Evolutionary conservation across 2,113 vertebrate species (phyloP).

Genomic region (Onychorhynchus coronatus): DNA sequence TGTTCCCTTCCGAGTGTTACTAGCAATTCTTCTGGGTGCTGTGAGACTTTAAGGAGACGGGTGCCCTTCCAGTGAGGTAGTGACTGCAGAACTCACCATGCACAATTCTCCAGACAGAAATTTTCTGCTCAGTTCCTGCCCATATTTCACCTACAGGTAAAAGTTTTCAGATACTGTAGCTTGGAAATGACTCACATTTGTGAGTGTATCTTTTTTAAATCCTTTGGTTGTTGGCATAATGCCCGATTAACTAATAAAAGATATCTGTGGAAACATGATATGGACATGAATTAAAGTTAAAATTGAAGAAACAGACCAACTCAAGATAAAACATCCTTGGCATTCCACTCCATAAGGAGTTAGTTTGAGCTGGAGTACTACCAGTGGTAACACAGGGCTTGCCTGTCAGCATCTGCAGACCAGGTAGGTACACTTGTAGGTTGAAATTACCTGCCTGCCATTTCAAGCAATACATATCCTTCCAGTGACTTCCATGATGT

Average conservation of each 20-base stretch:
- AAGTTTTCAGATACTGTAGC: background rate
- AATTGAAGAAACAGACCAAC: background rate
- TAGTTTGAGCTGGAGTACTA: background rate
- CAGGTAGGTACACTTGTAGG: background rate
- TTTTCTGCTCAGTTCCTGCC: background rate
- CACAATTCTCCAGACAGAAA: background rate
- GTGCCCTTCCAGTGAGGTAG: background rate
- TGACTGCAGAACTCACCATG: background rate
- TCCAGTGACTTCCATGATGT: background rate
- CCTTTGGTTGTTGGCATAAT: background rate
- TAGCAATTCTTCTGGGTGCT: background rate
- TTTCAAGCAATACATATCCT: background rate
- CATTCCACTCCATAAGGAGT: background rate
- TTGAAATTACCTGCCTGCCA: background rate
- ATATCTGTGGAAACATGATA: accelerated
- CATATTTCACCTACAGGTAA: background rate
- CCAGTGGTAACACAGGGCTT: background rate
- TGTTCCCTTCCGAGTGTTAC: background rate
- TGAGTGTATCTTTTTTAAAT: background rate
- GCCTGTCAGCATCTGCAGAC: background rate
- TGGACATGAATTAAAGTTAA: background rate
- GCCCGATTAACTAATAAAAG: background rate
- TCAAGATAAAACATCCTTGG: background rate
- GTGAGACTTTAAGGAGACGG: background rate
- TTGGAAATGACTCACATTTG: background rate